Base-by-base conservation (phyloP, 2,797 vertebrate genomes). In the Hoplostethus atlanticus region DNA sequence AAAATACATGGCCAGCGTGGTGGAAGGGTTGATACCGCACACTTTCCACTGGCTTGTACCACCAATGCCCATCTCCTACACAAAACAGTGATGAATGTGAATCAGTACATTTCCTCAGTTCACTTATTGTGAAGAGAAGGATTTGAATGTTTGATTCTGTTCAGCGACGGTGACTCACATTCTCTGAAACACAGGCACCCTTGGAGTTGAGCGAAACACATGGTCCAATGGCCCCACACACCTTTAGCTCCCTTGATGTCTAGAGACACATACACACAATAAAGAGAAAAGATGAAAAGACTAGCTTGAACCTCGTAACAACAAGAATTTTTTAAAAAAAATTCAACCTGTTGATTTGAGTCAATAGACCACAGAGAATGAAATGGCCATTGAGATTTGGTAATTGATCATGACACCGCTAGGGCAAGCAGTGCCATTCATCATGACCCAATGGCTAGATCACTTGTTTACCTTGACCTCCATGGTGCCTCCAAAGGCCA, bases 11-110 rank as follows among this genome's bases (percentile, higher is more conserved):
- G 92, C 96, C 67, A 99, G 76, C 7, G 98, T 98, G 52, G 95
- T 96, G 40, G 95, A 96, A 1, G 96, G 96, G 85, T 94, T 96
- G 70, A 99, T 89, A 48, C 95, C 89, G 87, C 98, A 99, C 36
- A 99, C 90, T 85, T 99, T 99, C 98, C 98, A 99, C 63, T 99
- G 97, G 90, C 86, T 96, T 0, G 97, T 99, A 59, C 97, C 97
- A 75, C 97, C 97, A 1, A 96, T 71, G 13, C 98, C 98, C 91
- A 95, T 92, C 89, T 95, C 95, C 94, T 95, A 48, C 47, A 80
- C 15, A 12, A 65, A 80, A 63, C 71, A 75, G 13, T 28, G 56
- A 59, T 64, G 50, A 72, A 53, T 38, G 70, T 36, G 25, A 34
- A 55, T 2, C 9, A 50, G 70, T 46, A 10, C 42, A 16, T 16